A percentile compares a stretch with the other conserved stretches of the same genome.
Evolutionary conservation across 2,113 vertebrate genomes (phyloP).

Genomic region (Elanus axillaris): DNA sequence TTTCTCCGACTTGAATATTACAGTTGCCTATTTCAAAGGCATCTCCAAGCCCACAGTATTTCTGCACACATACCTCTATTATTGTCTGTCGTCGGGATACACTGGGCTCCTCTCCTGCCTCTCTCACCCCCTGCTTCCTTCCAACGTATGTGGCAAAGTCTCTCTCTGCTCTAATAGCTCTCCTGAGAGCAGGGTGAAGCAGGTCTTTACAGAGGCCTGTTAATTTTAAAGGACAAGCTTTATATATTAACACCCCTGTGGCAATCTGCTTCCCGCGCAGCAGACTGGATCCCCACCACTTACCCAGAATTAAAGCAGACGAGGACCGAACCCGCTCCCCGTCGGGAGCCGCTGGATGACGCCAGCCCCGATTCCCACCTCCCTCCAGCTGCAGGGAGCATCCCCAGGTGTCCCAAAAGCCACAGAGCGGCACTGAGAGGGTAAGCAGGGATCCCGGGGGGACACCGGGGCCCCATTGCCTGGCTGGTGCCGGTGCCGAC

Average conservation of each 20-base stretch:
- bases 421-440: constrained; percentile 59
- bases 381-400: not conserved
- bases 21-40: constrained; percentile 61
- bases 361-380: not conserved
- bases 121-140: not conserved
- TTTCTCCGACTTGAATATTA: constrained; percentile 33
- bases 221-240: constrained; percentile 71
- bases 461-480: constrained; percentile 56
- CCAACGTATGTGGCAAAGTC: not conserved
- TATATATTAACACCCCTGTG: constrained; percentile 9
- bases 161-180: constrained; percentile 71
- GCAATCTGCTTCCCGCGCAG: not conserved
- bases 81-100: constrained; percentile 36
- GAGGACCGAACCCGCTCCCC: not conserved
- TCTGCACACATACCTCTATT: constrained; percentile 45
- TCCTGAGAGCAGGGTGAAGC: constrained; percentile 64
- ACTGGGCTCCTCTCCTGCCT: not conserved
- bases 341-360: rapidly evolving
- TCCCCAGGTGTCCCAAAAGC: not conserved
- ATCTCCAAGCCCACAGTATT: constrained; percentile 57
- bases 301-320: not conserved
- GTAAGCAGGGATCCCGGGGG: constrained; percentile 58
- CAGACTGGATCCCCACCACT: not conserved
- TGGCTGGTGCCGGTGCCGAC: not conserved
- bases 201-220: constrained; percentile 67